Base-by-base conservation (phyloP, 2,113 vertebrate species). In the Fregetta grallaria region DNA sequence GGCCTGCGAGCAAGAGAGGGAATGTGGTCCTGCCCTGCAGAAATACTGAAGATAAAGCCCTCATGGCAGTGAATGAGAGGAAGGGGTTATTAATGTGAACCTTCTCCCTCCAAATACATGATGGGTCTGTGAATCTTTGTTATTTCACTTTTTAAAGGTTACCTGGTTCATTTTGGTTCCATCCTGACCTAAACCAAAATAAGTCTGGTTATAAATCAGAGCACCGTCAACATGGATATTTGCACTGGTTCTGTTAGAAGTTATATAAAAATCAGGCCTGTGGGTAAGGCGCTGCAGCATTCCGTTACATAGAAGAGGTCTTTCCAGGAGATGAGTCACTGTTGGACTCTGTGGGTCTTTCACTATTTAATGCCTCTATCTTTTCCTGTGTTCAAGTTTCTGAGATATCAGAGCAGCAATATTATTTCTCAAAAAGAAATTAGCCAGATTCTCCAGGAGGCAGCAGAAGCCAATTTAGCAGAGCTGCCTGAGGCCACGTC, bases 361-460 rank as follows among this genome's bases (percentile, higher is more conserved):
- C 13, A 19, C 56, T 95, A 2, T 66, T 90, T 91, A 80, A 91
- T 86, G 66, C 63, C n/a, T 89, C 62, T 90, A 0, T 88, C 92
- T 91, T 90, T 94, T 42, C 68, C 65, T 78, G 86, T 85, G 70
- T 74, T 86, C 53, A 86, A 99, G 99, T 98, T 99, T 96, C 89
- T 99, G 96, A 98, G 89, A 77, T 98, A 98, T 75, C 94, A 86
- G 83, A 97, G 98, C 70, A 97, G 94, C 23, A 96, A 90, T 5
- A 87, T 98, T 92, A 94, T 98, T 79, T 98, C 97, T 96, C 97
- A 95, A 44, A 96, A 98, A 87, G 98, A 99, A 90, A 97, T 99
- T 79, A 97, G 83, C 36, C 98, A 97, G 38, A 93, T 99, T 96
- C 96, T 99, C 68, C 98, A 98, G 56, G 96, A 97, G 2, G 98